Conservation (phyloP, 2,888 invertebrate species). For the Caenorhabditis sp. region DNA sequence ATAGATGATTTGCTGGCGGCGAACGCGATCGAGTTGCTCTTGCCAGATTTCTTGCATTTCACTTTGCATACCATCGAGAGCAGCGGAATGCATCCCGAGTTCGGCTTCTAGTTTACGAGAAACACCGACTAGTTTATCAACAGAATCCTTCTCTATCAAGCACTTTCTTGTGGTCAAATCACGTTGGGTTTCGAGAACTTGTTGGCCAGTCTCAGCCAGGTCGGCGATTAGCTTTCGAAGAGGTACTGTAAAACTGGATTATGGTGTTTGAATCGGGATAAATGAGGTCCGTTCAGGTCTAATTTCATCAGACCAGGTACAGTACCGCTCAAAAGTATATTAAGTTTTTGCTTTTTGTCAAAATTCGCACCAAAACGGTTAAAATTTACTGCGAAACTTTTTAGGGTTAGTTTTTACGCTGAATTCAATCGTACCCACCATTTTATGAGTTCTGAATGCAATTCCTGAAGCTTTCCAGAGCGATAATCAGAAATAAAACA, state of each 20-base stretch:
- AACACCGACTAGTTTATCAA: constrained; percentile 54
- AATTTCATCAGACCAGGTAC: too few relatives aligned
- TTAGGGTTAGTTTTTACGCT: too few relatives aligned
- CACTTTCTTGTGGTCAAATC: constrained; percentile 79
- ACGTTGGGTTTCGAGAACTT: constrained; percentile 79
- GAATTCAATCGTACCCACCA: too few relatives aligned
- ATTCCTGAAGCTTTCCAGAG: too few relatives aligned
- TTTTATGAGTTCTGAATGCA: too few relatives aligned
- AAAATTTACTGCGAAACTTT: too few relatives aligned
- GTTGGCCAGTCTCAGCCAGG: constrained; percentile 70
- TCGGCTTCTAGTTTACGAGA: constrained; percentile 56
- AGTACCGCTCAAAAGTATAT: too few relatives aligned
- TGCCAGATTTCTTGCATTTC: constrained; percentile 77
- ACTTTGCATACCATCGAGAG: constrained; percentile 65
- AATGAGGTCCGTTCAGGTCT: too few relatives aligned
- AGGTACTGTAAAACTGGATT: constrained; percentile 29
- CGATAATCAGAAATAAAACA: too few relatives aligned
- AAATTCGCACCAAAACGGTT: too few relatives aligned
- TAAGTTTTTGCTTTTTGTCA: too few relatives aligned
- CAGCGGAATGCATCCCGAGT: constrained; percentile 69
- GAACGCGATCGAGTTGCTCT: constrained; percentile 79
- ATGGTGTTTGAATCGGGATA: not conserved
- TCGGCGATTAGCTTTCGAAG: constrained; percentile 41
- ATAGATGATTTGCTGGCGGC: constrained; percentile 79
- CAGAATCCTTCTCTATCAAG: constrained; percentile 62